Percentiles rank a stretch among this genome's conserved stretches.
phyloP scores from a whole-genome alignment of 2,797 vertebrate species.

The Leucoraja ocellata region DNA sequence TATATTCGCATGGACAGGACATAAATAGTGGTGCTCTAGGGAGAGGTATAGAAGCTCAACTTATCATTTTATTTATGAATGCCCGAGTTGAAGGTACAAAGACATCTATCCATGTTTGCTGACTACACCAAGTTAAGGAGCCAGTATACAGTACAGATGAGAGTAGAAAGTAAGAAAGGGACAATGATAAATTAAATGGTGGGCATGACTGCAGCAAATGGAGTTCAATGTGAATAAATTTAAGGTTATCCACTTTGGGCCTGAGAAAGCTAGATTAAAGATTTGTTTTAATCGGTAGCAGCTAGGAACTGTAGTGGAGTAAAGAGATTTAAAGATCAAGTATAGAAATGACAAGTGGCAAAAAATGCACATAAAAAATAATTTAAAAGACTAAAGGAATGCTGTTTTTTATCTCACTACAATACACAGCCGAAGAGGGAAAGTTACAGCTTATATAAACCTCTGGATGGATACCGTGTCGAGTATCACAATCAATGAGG shows the following conservation, averaged over 20 bases:
- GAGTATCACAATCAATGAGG: neutral
- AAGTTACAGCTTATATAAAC: neutral
- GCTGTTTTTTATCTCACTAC: neutral
- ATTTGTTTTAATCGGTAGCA: neutral
- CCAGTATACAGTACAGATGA: neutral
- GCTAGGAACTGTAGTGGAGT: neutral
- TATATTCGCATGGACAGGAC: neutral
- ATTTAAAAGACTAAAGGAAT: neutral
- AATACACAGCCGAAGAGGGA: neutral
- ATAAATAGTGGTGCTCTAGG: neutral
- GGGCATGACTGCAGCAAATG: neutral
- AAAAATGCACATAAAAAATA: neutral
- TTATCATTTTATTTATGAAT: neutral
- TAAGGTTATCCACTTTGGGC: neutral
- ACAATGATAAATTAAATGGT: neutral
- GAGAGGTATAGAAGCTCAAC: neutral
- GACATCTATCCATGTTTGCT: neutral
- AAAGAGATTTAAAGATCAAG: neutral
- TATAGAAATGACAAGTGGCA: neutral
- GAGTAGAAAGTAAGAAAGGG: neutral
- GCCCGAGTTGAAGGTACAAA: neutral
- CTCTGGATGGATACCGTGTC: neutral
- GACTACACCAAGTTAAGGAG: neutral
- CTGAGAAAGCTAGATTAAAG: neutral
- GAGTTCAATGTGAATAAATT: neutral